Conservation (phyloP, 2,888 invertebrate species). For the Drosophila gaucha region DNA sequence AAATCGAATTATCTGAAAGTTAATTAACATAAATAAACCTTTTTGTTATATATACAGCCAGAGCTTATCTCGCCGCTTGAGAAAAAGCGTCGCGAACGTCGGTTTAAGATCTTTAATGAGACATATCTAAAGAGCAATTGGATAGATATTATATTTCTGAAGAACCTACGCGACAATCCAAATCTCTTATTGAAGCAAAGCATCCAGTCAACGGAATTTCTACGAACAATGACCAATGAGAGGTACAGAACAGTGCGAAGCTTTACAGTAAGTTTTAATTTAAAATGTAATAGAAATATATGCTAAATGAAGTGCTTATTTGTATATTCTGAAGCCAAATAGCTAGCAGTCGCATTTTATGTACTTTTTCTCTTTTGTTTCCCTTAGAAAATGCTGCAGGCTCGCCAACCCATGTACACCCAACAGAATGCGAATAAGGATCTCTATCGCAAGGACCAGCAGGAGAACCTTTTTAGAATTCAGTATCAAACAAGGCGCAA, state of each 20-base stretch:
- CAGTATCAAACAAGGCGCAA: conserved; percentile 82
- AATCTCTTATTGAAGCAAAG: conserved; percentile 67
- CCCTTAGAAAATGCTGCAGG: conserved; percentile 83
- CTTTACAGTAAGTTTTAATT: conserved; percentile 65
- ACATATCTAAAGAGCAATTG: conserved; percentile 78
- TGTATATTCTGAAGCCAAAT: too few relatives aligned
- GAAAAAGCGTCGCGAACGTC: conserved; percentile 71
- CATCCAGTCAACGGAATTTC: conserved; percentile 53
- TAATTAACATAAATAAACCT: not conserved
- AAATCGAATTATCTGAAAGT: not conserved
- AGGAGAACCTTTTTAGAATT: conserved; percentile 74
- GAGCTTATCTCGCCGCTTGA: conserved; percentile 75
- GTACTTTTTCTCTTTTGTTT: not conserved
- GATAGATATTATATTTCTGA: conserved; percentile 78
- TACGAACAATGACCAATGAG: conserved; percentile 55
- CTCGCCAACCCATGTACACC: conserved; percentile 80
- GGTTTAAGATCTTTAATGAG: conserved; percentile 76
- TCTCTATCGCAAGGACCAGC: conserved; percentile 49
- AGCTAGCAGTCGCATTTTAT: not conserved
- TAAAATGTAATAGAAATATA: too few relatives aligned
- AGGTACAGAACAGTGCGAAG: conserved; percentile 68
- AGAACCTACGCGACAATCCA: conserved; percentile 59
- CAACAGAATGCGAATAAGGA: conserved; percentile 61
- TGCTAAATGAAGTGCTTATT: too few relatives aligned
- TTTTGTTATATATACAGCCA: conserved; percentile 50